phyloP scores from a whole-genome alignment of 1,140 invertebrate genomes.

The Megathymus violae region DNA sequence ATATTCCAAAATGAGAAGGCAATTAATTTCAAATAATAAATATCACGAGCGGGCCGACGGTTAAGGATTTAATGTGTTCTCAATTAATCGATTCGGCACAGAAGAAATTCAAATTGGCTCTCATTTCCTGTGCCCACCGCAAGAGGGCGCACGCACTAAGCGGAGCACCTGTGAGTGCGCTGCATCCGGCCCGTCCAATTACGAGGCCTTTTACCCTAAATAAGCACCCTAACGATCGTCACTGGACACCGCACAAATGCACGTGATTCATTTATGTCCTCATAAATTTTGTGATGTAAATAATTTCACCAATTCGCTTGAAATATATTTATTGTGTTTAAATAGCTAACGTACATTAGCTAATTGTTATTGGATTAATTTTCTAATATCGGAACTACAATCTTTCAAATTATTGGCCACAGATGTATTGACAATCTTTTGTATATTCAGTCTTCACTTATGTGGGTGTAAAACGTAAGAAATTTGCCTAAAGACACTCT shows the following conservation, averaged over 20 bases:
- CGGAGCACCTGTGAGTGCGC: constrained; percentile 67
- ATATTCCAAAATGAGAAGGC: constrained; percentile 25
- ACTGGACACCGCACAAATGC: constrained; percentile 61
- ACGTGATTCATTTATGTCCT: constrained; percentile 56
- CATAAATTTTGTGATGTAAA: constrained; percentile 38
- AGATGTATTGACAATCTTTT: too few relatives aligned
- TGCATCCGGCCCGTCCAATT: constrained; percentile 74
- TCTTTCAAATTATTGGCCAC: too few relatives aligned
- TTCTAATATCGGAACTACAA: neutral
- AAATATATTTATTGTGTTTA: constrained; percentile 1
- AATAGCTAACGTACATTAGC: neutral
- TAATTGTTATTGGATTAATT: neutral
- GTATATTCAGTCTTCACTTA: too few relatives aligned
- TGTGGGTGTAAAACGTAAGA: too few relatives aligned
- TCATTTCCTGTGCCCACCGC: constrained; percentile 62
- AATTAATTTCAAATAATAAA: constrained; percentile 35
- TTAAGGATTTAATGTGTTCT: constrained; percentile 45
- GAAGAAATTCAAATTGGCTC: constrained; percentile 74
- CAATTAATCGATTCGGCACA: constrained; percentile 66
- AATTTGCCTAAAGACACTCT: too few relatives aligned
- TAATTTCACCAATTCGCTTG: constrained; percentile 14
- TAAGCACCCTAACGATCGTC: constrained; percentile 67
- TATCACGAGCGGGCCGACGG: constrained; percentile 28
- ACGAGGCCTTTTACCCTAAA: constrained; percentile 70
- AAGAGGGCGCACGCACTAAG: constrained; percentile 59